Evolutionary conservation across 2,113 vertebrate genomes (phyloP).

Genomic region (Vulpes ferrilata): DNA sequence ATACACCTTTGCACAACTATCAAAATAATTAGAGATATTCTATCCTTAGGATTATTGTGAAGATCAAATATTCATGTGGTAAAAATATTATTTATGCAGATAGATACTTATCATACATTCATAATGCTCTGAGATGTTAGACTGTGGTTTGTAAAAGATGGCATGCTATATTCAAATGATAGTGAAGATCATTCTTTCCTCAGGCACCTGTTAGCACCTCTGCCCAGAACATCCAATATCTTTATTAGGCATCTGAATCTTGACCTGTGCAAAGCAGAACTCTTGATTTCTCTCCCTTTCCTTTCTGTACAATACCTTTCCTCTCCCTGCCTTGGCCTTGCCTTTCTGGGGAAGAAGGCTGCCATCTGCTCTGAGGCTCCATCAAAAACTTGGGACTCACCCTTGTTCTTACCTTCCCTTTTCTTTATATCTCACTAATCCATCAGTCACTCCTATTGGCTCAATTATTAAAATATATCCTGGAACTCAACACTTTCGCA

Average conservation of each 20-base stretch:
- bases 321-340: no score
- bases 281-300: no score
- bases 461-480: background rate
- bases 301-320: background rate
- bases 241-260: background rate
- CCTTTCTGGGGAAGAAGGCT: background rate
- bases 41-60: background rate
- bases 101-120: background rate
- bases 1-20: background rate
- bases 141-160: background rate
- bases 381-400: background rate
- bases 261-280: no score
- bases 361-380: rapidly evolving
- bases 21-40: conserved; percentile 23
- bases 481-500: background rate
- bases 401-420: background rate
- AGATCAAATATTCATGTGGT: background rate
- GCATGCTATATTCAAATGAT: background rate
- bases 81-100: background rate
- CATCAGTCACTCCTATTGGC: background rate
- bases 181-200: background rate
- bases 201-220: background rate
- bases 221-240: background rate
- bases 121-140: background rate
- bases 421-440: background rate